Conservation (phyloP, 2,113 vertebrate species). For the Pithys albifrons region DNA sequence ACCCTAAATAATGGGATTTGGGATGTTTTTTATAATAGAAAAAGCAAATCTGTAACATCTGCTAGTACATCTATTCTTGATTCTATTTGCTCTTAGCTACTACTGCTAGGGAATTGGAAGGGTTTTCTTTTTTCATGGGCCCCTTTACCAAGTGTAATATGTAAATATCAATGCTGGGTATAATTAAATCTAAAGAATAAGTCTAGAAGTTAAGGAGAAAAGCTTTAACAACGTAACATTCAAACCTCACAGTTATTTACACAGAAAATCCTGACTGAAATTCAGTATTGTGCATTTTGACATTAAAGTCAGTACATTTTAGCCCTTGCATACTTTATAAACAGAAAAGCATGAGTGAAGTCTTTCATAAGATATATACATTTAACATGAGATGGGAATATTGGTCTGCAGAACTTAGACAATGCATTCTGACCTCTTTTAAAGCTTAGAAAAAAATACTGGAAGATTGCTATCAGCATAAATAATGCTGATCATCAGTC, state of each 20-base stretch:
- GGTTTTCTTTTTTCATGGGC: background rate
- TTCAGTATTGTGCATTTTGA: background rate
- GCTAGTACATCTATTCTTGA: background rate
- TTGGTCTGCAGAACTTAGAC: background rate
- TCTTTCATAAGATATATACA: background rate
- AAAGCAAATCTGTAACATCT: background rate
- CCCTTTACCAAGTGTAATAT: background rate
- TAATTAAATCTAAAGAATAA: background rate
- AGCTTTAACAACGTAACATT: background rate
- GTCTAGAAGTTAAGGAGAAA: background rate
- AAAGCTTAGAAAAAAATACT: background rate
- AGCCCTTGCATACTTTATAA: background rate
- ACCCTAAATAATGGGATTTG: background rate
- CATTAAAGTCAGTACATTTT: background rate
- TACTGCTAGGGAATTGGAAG: background rate
- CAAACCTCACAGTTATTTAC: background rate
- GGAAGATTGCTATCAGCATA: background rate
- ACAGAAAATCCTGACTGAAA: background rate
- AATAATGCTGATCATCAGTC: background rate
- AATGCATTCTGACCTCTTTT: background rate
- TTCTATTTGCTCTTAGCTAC: background rate
- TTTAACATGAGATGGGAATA: background rate
- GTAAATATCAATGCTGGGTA: background rate
- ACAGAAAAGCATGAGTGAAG: background rate
- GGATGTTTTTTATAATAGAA: background rate